A percentile compares a stretch with the other conserved stretches of the same genome.
phyloP scores from a whole-genome alignment of 1,140 invertebrate genomes.

The Cotesia typhae region DNA sequence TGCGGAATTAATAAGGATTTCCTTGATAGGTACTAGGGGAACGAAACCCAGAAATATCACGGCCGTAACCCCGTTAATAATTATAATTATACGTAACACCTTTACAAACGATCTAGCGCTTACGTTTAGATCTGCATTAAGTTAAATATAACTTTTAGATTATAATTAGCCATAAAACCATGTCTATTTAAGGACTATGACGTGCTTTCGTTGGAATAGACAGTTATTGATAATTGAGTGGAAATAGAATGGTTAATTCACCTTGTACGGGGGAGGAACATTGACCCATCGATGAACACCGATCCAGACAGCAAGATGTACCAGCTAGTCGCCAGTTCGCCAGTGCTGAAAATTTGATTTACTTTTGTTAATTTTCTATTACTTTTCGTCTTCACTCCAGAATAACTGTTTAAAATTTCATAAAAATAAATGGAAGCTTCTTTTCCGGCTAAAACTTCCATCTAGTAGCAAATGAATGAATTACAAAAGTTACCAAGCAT shows the following conservation, averaged over 20 bases:
- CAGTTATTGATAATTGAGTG: background rate
- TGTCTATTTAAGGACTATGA: background rate
- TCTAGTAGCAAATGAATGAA: background rate
- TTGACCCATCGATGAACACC: constrained; percentile 89
- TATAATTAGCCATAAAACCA: background rate
- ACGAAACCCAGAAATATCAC: constrained; percentile 44
- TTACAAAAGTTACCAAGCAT: background rate
- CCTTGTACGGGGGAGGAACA: constrained; percentile 87
- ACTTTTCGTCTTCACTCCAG: background rate
- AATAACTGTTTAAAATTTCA: background rate
- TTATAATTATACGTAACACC: constrained; percentile 12
- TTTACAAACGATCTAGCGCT: background rate
- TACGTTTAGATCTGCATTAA: background rate
- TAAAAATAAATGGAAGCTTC: too few species aligned
- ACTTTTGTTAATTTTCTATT: constrained; percentile 22
- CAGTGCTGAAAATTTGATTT: constrained; percentile 71
- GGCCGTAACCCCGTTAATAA: constrained; percentile 39
- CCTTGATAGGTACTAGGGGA: constrained; percentile 37
- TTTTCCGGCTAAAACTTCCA: background rate
- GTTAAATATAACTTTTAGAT: constrained; percentile 11
- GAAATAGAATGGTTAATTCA: constrained; percentile 49
- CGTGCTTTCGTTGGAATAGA: too few species aligned
- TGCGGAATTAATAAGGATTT: constrained; percentile 52
- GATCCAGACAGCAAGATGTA: constrained; percentile 85
- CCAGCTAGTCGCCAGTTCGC: constrained; percentile 83